Evolutionary conservation across 2,113 vertebrate species (phyloP).

Genomic region (Cottus gobio): DNA sequence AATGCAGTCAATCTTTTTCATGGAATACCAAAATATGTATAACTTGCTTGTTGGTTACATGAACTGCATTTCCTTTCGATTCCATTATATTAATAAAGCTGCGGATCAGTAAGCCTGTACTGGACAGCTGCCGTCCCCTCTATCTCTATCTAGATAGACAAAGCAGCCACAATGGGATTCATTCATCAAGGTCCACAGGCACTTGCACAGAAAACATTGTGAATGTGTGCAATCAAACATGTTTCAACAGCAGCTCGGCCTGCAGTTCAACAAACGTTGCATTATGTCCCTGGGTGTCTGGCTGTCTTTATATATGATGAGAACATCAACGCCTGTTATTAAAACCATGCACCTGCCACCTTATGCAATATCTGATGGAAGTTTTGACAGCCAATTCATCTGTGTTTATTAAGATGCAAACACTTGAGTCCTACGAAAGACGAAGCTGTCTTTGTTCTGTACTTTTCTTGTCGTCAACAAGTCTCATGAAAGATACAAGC

Average conservation of each 20-base stretch:
- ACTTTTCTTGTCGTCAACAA: neutral
- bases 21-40: constrained; percentile 32
- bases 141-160: neutral
- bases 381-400: neutral
- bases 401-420: neutral
- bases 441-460: neutral
- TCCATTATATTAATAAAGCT: constrained; percentile 37
- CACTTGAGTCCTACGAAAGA: neutral
- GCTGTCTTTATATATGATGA: neutral
- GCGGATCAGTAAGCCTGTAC: neutral
- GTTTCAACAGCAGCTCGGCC: neutral
- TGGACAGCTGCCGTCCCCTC: neutral
- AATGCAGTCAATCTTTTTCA: constrained; percentile 44
- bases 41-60: constrained; percentile 14
- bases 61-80: constrained; percentile 20
- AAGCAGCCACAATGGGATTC: constrained; percentile 6
- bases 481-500: neutral
- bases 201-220: constrained; percentile 4
- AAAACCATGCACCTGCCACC: neutral
- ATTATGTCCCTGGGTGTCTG: neutral
- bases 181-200: constrained; percentile 18
- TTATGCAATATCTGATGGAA: neutral
- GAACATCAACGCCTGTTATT: neutral
- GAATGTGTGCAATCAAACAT: constrained; percentile 15
- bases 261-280: constrained; percentile 9